phyloP scores from a whole-genome alignment of 2,888 invertebrate genomes.

The Ophonus ardosiacus region DNA sequence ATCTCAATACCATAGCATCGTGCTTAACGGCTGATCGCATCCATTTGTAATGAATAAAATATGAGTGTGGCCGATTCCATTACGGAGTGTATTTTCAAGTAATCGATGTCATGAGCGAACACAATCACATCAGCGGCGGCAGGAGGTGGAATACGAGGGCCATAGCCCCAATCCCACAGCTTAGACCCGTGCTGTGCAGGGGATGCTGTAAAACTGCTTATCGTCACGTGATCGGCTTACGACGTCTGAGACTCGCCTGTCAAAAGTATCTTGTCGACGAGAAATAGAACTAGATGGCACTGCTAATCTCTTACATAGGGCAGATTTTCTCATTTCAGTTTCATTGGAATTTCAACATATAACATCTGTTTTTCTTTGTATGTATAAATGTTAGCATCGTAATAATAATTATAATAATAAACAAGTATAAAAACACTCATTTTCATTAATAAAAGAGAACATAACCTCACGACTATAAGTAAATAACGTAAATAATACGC shows the following conservation, averaged over 20 bases:
- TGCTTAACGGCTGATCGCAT: slow-evolving; percentile 58
- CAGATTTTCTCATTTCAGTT: background rate
- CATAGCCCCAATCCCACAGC: background rate
- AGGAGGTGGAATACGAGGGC: slow-evolving; percentile 8
- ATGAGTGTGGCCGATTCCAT: slow-evolving; percentile 62
- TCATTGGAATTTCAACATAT: background rate
- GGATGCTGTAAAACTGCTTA: slow-evolving; percentile 54
- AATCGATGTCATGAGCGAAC: slow-evolving; percentile 59
- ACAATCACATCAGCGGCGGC: slow-evolving; percentile 56
- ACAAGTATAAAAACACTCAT: too few species aligned
- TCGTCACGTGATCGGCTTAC: slow-evolving; percentile 60
- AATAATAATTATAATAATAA: too few species aligned
- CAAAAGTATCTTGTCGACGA: slow-evolving; percentile 22
- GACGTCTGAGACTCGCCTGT: slow-evolving; percentile 38
- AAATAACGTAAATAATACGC: too few species aligned
- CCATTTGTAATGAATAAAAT: slow-evolving; percentile 61
- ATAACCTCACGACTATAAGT: too few species aligned
- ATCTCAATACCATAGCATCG: slow-evolving; percentile 18
- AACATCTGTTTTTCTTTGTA: too few species aligned
- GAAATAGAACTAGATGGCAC: slow-evolving; percentile 37
- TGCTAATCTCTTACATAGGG: background rate
- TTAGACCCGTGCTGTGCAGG: slow-evolving; percentile 1
- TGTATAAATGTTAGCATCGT: too few species aligned
- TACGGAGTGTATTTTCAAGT: slow-evolving; percentile 61
- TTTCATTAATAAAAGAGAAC: too few species aligned